Conservation (phyloP, 2,797 vertebrate species). For the Acanthornis magna region DNA sequence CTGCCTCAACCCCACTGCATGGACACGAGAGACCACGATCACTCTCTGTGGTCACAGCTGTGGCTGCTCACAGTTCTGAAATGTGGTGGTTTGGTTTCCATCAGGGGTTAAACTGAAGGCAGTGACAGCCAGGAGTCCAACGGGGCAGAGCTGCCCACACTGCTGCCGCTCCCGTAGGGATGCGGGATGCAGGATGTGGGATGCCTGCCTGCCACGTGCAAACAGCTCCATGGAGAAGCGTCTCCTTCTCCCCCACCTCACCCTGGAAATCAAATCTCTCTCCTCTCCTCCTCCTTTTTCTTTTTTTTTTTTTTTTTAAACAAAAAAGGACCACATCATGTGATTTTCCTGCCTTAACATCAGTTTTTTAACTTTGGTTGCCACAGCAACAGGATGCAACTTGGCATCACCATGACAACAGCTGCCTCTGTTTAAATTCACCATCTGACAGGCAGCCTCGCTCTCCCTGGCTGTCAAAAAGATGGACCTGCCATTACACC, state of each 20-base stretch:
- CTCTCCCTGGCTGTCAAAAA: conserved; percentile 62
- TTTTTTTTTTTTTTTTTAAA: conserved; percentile 18
- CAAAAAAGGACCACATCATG: conserved; percentile 66
- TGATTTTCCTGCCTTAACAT: conserved; percentile 76
- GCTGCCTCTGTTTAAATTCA: conserved; percentile 80
- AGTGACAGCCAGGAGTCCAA: background rate
- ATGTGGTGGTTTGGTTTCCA: fast-evolving
- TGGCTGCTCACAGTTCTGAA: background rate
- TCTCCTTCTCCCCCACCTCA: conserved; percentile 31
- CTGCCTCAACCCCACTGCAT: background rate
- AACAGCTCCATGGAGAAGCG: background rate
- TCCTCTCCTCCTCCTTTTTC: background rate
- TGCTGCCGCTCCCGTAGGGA: background rate
- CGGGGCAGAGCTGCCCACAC: background rate
- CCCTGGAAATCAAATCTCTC: conserved; percentile 43
- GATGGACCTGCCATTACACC: conserved; percentile 69
- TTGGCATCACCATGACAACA: conserved; percentile 80
- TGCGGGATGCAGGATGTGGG: background rate
- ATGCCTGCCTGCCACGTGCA: background rate
- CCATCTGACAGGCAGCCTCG: conserved; percentile 78
- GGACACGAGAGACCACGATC: fast-evolving
- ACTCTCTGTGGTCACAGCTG: background rate
- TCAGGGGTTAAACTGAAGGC: background rate
- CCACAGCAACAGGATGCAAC: conserved; percentile 80
- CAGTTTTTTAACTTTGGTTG: conserved; percentile 81